Base-by-base conservation (phyloP, 2,113 vertebrate genomes). In the Hiodon alosoides region DNA sequence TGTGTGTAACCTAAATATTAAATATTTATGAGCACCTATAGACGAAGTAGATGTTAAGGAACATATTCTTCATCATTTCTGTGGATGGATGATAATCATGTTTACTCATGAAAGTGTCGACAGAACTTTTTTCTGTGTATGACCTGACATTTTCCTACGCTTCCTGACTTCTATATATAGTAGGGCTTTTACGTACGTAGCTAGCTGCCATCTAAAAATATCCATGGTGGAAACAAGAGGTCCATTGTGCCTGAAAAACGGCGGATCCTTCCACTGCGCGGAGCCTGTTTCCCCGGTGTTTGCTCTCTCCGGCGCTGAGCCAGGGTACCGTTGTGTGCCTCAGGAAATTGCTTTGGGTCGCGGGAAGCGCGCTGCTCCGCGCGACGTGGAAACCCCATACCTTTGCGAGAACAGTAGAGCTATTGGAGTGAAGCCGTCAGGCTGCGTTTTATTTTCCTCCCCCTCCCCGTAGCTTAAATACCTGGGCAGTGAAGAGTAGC, bases 261-360 rank as follows among this genome's bases (percentile, higher is more conserved):
- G 7, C 57, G 51, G 52, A 9, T 13, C 66, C 67, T 57, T 48
- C 57, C 17, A 58, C 8, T 7, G n/a, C 5, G 16, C 54, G 13
- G 57, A 69, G 64, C 13, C 4, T n/a, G 9, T 80, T 68, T 73
- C 17, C 48, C 31, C 65, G 64, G 54, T 47, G 59, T 81, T 79
- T 76, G 73, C 79, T 74, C 78, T 46, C 31, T 31, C 17, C 14
- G 0, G 9, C 54, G 5, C 60, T 46, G 9, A 70, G 52, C 59
- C 58, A 68, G 14, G 62, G 69, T 50, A 73, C 47, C 61, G 73
- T 52, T n/a, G 62, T 79, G 79, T 77, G 65, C 66, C 73, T 54
- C 77, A 79, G 71, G 79, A 83, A 82, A 73, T 85, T 66, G 67
- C 80, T 74, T 61, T 71, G 17, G 48, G 64, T 17, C 58, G 31